Evolutionary conservation across 2,797 vertebrate species (phyloP), one percentile per base, ranked within the genome.

Genomic region (Rhyacichthys aspro): DNA sequence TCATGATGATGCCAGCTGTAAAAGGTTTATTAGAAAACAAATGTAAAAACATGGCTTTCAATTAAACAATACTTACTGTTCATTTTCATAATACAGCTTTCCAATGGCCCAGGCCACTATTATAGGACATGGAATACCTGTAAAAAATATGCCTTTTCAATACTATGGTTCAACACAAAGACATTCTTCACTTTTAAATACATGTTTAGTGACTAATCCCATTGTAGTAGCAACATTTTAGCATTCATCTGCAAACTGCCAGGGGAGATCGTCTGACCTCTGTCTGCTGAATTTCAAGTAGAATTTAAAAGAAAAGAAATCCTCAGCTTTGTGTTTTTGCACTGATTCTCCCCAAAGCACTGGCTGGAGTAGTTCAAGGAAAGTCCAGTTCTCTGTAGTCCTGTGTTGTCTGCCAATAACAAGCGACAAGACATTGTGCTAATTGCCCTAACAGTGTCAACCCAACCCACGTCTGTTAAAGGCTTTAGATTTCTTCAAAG

Each of bases 71-170:
- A 95, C 98, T 95, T 90, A 99, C 98, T 96, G 94, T 79, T 98
- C 94, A 49, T 99, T 96, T 88, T 98, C 97, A 60, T 96, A 95
- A 89, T 95, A 95, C 1, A 96, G 86, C 71, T 99, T 99, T 62
- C 95, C 95, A 41, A 96, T 88, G 41, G 95, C 96, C 98, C 98
- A 99, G 63, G 94, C 93, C 0, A 98, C 72, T 59, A 98, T 96
- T 80, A 99, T 98, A 5, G 98, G 98, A 66, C 91, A 96, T 3
- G 97, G 98, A 69, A 98, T 92, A 90, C 96, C 98, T 99, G 83
- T 12, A 79, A 66, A 45, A 28, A 28, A 28, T 4, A 28, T 28
- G 2, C 5, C 5, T 28, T 28, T 28, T 5, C 23, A 28, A 28
- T 39, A 10, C 1, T 6, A 38, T 10, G 37, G 37, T 12, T 38